phyloP scores from a whole-genome alignment of 2,888 invertebrate genomes.

The Nomada flava region DNA sequence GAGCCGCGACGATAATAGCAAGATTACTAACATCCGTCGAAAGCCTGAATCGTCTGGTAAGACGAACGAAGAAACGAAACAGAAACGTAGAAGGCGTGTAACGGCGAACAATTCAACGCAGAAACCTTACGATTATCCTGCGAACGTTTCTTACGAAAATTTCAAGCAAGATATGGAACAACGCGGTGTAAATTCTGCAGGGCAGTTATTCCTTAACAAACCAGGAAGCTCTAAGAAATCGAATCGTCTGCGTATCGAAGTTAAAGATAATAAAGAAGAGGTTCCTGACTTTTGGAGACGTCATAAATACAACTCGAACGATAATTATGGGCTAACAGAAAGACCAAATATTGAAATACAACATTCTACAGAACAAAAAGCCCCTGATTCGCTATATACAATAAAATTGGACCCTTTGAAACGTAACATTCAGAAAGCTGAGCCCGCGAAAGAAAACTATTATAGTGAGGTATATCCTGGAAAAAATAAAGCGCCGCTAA shows the following conservation, averaged over 20 bases:
- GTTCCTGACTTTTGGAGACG: constrained; percentile 5
- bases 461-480: neutral
- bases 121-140: neutral
- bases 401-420: constrained; percentile 28
- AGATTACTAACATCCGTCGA: neutral
- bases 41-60: neutral
- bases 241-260: neutral
- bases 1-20: neutral
- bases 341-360: neutral
- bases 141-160: neutral
- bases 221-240: neutral
- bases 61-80: neutral
- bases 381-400: neutral
- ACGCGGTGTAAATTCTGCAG: neutral
- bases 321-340: neutral
- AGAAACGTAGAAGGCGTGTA: neutral
- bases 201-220: neutral
- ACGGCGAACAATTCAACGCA: neutral
- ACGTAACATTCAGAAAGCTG: constrained; percentile 3
- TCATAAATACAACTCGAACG: constrained; percentile 35
- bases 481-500: neutral
- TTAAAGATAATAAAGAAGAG: neutral
- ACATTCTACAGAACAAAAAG: no score
- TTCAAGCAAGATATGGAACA: neutral
- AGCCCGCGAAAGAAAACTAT: neutral